These are phyloP conservation scores for Psephotus haematonotus DNA, from an alignment of 2,113 vertebrate species.

Conservation along the genomic window DNA sequence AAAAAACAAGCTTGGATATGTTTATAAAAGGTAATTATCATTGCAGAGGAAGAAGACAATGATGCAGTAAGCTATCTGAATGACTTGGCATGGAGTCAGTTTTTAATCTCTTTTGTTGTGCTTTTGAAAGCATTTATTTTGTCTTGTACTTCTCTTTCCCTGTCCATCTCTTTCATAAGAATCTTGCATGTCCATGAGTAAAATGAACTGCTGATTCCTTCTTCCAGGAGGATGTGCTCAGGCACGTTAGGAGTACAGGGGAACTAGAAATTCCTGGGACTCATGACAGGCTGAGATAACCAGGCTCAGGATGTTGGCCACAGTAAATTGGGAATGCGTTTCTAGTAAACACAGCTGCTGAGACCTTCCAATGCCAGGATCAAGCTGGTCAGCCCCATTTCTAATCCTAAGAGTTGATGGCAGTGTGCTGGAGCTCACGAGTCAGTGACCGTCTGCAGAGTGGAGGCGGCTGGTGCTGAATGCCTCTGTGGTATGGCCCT, in stretches of 20 bases:
- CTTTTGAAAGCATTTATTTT: neutral
- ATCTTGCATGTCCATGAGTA: neutral
- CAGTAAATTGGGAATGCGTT: neutral
- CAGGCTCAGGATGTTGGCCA: neutral
- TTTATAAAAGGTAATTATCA: slow-evolving; percentile 41
- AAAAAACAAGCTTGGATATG: slow-evolving; percentile 55
- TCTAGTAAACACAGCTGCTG: slow-evolving; percentile 15
- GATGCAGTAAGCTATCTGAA: slow-evolving; percentile 34
- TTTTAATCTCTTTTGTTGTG: neutral
- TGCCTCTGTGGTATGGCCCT: slow-evolving; percentile 51
- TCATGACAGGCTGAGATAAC: neutral
- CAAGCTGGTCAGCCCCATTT: slow-evolving; percentile 51
- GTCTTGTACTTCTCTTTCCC: neutral
- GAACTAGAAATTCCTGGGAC: neutral
- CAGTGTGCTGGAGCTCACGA: slow-evolving; percentile 46
- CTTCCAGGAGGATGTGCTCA: neutral
- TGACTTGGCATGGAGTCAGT: slow-evolving; percentile 14
- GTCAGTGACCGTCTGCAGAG: slow-evolving; percentile 54
- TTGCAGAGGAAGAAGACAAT: neutral
- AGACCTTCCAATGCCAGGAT: neutral
- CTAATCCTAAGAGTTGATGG: slow-evolving; percentile 61
- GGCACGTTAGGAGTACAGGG: neutral
- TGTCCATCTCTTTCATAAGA: neutral
- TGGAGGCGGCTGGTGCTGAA: slow-evolving; percentile 53
- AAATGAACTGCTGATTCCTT: neutral